Evolutionary conservation across 2,797 vertebrate genomes (phyloP), one percentile per base, ranked within the genome.

Genomic region (Nyctalus aviator): DNA sequence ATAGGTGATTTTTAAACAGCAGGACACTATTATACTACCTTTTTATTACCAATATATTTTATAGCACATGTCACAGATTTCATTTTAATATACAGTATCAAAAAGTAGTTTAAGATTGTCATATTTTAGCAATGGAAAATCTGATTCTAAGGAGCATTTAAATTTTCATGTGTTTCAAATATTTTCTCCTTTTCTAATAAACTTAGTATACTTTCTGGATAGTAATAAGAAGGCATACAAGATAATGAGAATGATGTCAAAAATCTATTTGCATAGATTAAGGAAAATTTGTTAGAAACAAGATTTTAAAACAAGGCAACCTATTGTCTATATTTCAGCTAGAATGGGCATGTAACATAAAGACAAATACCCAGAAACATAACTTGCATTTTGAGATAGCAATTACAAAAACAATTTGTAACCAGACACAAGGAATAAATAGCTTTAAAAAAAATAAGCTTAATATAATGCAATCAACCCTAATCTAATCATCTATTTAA

Each of bases 391-490:
- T 15, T 91, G 62, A 75, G 20, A 93, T n/a, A 89, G 48, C 2
- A 85, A 85, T 87, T 78, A 68, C 23, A 48, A 68, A 91, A 91
- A 75, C 27, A 73, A 90, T 64, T 59, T 94, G 21, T 23, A 92
- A 79, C 6, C n/a, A 64, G 13, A 57, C 50, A 44, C 71, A 84
- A 89, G n/a, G 4, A 94, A 84, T 41, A 15, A n/a, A 50, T 18
- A 44, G n/a, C 3, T 88, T 48, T 41, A 41, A 41, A 12, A 0
- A 59, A 75, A 84, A 62, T 35, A 77, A 84, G 21, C 8, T 2
- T 35, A 77, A 93, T 81, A 15, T 68, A 93, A 88, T 84, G 1
- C 2, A 57, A 62, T 83, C 2, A 37, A 46, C 30, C 89, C 10
- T 90, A 84, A 76, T 68, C 18, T 73, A 94, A 75, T 91, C 7